Conservation (phyloP, 2,113 vertebrate species). For the Melospiza georgiana region DNA sequence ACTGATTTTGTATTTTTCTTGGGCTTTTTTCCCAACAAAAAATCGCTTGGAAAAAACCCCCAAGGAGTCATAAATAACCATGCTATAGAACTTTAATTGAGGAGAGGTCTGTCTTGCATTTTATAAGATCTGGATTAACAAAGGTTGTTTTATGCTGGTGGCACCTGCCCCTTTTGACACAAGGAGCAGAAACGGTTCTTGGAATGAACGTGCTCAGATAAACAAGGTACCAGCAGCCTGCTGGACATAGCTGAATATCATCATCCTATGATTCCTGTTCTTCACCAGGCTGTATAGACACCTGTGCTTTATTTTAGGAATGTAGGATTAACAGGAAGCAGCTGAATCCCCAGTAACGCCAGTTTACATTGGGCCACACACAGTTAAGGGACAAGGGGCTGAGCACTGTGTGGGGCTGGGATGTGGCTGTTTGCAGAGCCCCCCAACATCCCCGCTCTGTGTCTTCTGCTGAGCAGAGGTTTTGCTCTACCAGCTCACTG, state of each 20-base stretch:
- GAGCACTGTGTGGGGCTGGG: accelerated
- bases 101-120: not conserved
- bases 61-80: not conserved
- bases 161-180: not conserved
- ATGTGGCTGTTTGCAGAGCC: accelerated
- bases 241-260: not conserved
- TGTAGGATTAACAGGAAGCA: not conserved
- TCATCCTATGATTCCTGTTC: not conserved
- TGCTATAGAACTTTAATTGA: not conserved
- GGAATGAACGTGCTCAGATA: not conserved
- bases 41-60: not conserved
- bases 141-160: not conserved
- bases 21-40: not conserved
- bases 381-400: not conserved
- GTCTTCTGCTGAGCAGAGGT: not conserved
- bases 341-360: not conserved
- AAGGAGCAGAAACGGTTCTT: not conserved
- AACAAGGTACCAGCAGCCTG: not conserved
- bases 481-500: not conserved
- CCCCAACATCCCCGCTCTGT: not conserved
- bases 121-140: not conserved
- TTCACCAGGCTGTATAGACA: not conserved
- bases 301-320: not conserved
- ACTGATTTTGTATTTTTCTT: not conserved
- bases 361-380: accelerated